Evolutionary conservation across 2,888 invertebrate species (phyloP).

Genomic region (Chaitophorus viminalis): DNA sequence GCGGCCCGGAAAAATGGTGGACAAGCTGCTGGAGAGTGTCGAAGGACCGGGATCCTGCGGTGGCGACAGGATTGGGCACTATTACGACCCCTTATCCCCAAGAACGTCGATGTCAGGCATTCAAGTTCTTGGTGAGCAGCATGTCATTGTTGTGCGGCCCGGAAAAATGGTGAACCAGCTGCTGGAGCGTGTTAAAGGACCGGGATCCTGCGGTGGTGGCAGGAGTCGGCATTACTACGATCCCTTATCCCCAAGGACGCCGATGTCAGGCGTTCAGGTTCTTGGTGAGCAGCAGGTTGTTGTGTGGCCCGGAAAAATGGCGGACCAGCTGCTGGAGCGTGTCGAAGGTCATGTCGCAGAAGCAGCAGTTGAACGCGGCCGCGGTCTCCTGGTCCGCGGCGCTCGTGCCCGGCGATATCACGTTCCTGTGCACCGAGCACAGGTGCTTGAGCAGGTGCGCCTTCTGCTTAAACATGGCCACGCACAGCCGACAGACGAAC

Average conservation of each 20-base stretch:
- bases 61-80: no score
- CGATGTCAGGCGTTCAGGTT: conserved; percentile 70
- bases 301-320: conserved; percentile 88
- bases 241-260: no score
- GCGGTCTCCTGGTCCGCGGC: conserved; percentile 72
- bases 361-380: conserved; percentile 84
- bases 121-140: conserved; percentile 84
- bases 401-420: conserved; percentile 84
- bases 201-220: no score
- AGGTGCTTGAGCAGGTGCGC: conserved; percentile 87
- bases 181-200: conserved; percentile 86
- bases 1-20: conserved; percentile 86
- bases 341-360: conserved; percentile 86
- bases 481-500: conserved; percentile 86
- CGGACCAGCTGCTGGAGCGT: conserved; percentile 86
- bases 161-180: conserved; percentile 85
- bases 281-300: conserved; percentile 86
- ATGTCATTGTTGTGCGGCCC: conserved; percentile 90
- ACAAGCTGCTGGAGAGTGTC: conserved; percentile 88
- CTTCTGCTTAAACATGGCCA: conserved; percentile 92
- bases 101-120: conserved; percentile 38
- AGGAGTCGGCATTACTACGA: no score
- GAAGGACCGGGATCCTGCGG: no score
- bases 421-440: conserved; percentile 88
- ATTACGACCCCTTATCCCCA: no score